These are phyloP conservation scores for Aspiorhynchus laticeps DNA, from an alignment of 2,113 vertebrate species.

Conservation along the genomic window DNA sequence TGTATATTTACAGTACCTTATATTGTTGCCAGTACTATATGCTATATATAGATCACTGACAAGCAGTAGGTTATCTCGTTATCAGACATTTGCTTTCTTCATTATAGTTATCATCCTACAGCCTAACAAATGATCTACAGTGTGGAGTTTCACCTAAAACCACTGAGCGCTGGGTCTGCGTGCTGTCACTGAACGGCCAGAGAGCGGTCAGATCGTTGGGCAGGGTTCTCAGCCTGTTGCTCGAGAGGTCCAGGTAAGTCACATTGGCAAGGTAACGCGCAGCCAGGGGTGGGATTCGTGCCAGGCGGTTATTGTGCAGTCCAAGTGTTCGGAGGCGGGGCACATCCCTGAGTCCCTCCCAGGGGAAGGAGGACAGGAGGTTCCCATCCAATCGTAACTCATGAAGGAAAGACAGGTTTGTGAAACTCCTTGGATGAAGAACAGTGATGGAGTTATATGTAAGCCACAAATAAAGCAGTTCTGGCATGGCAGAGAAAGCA, in stretches of 20 bases:
- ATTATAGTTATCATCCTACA: background rate
- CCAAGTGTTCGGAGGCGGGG: constrained; percentile 84
- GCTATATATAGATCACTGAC: background rate
- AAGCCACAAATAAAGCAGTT: constrained; percentile 88
- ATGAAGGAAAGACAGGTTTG: constrained; percentile 85
- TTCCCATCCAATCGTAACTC: constrained; percentile 92
- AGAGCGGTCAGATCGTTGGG: constrained; percentile 80
- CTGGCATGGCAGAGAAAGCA: constrained; percentile 88
- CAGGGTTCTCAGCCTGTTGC: constrained; percentile 85
- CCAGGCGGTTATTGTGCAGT: constrained; percentile 88
- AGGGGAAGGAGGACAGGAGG: constrained; percentile 84
- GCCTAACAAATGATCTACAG: background rate
- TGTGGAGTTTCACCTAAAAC: constrained; percentile 75
- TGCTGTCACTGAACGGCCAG: constrained; percentile 71
- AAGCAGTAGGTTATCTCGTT: background rate
- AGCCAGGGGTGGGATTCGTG: constrained; percentile 80
- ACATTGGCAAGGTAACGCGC: constrained; percentile 82
- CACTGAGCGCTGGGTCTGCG: constrained; percentile 66
- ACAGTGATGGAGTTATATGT: constrained; percentile 83
- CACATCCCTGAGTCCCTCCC: constrained; percentile 87
- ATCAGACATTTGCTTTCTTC: background rate
- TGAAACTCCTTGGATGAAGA: constrained; percentile 86
- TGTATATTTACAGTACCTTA: background rate
- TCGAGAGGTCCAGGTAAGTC: constrained; percentile 89
- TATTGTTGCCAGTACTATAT: background rate